Conservation (phyloP, 2,113 vertebrate species). For the Plestiodon gilberti region DNA sequence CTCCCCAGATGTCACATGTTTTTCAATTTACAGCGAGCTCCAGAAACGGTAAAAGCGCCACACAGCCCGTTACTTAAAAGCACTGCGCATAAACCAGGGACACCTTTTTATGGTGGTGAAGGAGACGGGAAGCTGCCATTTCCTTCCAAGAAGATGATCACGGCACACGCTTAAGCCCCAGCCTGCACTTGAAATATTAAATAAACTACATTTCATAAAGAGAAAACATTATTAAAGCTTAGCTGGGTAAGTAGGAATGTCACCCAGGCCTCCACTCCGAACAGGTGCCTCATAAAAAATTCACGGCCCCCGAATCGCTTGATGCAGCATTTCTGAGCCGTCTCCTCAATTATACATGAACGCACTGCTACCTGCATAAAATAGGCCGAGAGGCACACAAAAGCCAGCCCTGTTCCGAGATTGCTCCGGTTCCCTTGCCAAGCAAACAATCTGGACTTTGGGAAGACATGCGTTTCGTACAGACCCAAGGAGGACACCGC, state of each 20-base stretch:
- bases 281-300: constrained; percentile 71
- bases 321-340: constrained; percentile 49
- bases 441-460: constrained; percentile 34
- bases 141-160: constrained; percentile 52
- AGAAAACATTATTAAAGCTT: constrained; percentile 66
- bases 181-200: constrained; percentile 56
- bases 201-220: constrained; percentile 39
- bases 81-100: constrained; percentile 27
- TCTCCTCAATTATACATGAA: constrained; percentile 64
- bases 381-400: constrained; percentile 10
- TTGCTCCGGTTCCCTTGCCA: constrained; percentile 46
- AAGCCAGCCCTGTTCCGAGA: constrained; percentile 30
- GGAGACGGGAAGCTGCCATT: constrained; percentile 17
- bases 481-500: accelerated
- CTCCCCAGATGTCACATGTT: neutral
- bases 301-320: constrained; percentile 54
- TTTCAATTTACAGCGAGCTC: neutral
- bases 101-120: constrained; percentile 31
- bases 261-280: constrained; percentile 53
- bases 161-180: constrained; percentile 34
- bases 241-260: constrained; percentile 60
- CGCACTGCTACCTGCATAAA: constrained; percentile 53
- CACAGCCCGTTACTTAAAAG: neutral
- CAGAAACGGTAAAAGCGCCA: neutral
- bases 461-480: neutral